Conservation (phyloP, 2,113 vertebrate species). For the Indicator maculatus region DNA sequence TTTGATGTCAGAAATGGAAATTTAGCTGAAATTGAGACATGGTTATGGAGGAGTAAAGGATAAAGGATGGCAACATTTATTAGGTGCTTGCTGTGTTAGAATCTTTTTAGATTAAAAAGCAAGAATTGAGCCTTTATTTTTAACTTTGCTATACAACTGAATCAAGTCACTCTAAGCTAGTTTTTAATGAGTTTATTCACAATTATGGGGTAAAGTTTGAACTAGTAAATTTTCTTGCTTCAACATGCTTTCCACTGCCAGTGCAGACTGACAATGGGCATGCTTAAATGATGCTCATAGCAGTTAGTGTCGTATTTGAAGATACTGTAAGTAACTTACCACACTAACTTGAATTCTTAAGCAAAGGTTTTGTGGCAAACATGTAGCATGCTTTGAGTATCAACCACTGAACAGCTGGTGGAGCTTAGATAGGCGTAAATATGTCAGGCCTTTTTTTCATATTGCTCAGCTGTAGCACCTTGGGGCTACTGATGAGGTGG, state of each 20-base stretch:
- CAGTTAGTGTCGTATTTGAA: background rate
- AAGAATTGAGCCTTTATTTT: background rate
- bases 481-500: background rate
- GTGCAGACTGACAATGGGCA: background rate
- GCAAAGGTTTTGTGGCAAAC: background rate
- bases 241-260: background rate
- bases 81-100: background rate
- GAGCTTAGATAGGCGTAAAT: background rate
- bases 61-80: background rate
- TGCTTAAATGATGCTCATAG: background rate
- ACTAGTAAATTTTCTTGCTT: background rate
- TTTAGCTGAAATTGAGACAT: background rate
- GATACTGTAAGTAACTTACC: background rate
- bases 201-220: background rate
- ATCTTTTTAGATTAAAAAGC: background rate
- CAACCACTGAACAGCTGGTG: background rate
- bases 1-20: background rate
- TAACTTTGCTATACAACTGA: background rate
- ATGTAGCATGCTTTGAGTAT: background rate
- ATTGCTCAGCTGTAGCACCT: background rate
- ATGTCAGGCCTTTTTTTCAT: background rate
- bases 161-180: accelerated
- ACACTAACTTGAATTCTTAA: background rate
- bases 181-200: background rate
- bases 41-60: background rate